phyloP scores from a whole-genome alignment of 2,797 vertebrate genomes.

The Centropyge bicolor region DNA sequence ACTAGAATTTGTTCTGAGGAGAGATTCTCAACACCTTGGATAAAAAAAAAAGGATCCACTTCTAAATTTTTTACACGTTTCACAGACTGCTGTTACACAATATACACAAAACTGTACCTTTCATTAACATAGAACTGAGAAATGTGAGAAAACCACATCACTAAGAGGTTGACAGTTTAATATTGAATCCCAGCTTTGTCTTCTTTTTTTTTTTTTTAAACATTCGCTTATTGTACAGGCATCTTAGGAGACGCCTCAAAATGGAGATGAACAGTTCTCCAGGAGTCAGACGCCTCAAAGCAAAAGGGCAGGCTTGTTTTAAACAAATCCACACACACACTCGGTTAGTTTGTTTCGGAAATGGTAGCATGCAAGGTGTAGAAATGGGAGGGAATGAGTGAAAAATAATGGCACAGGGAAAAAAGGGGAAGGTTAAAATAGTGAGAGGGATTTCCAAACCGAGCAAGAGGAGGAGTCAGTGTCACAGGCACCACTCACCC shows the following conservation, averaged over 20 bases:
- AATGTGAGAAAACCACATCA: conserved; percentile 39
- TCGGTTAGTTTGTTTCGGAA: conserved; percentile 48
- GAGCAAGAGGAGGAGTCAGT: conserved; percentile 23
- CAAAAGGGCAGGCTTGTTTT: conserved; percentile 42
- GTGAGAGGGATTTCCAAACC: conserved; percentile 23
- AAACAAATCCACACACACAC: conserved; percentile 14
- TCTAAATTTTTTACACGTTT: conserved; percentile 42
- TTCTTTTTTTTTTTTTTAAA: conserved; percentile 44
- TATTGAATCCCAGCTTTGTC: conserved; percentile 13
- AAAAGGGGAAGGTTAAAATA: conserved; percentile 24
- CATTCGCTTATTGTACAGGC: conserved; percentile 26
- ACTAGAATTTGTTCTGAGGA: conserved; percentile 48
- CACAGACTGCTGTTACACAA: conserved; percentile 42
- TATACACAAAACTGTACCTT: conserved; percentile 37
- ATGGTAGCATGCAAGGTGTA: conserved; percentile 58
- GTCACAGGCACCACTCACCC: conserved; percentile 90
- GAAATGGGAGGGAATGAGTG: conserved; percentile 25
- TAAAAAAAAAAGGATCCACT: conserved; percentile 27
- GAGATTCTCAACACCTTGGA: conserved; percentile 39
- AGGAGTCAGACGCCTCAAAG: conserved; percentile 30
- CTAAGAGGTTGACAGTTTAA: conserved; percentile 27
- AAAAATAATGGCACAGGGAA: conserved; percentile 5
- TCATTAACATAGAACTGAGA: conserved; percentile 34
- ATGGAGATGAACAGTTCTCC: conserved; percentile 13
- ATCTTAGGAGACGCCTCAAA: conserved; percentile 11